Evolutionary conservation across 2,113 vertebrate genomes (phyloP).

Genomic region (Philantomba maxwellii): DNA sequence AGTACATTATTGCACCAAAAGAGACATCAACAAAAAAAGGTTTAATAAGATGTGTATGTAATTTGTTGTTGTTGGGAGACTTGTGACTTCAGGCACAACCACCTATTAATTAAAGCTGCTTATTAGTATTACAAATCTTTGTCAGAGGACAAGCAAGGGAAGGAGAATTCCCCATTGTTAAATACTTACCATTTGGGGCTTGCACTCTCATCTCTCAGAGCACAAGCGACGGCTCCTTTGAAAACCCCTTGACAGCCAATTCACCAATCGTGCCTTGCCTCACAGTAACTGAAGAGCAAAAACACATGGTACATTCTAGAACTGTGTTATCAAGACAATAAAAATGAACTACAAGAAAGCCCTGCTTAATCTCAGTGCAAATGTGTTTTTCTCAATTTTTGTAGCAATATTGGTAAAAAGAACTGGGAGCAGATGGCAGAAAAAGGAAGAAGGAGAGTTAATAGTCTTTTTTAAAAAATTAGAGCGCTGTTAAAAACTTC

Average conservation of each 20-base stretch:
- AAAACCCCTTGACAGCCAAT: neutral
- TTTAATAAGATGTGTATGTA: neutral
- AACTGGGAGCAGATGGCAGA: conserved; percentile 10
- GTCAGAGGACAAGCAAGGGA: neutral
- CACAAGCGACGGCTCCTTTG: neutral
- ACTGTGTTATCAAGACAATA: neutral
- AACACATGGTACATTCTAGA: neutral
- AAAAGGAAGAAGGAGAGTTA: neutral
- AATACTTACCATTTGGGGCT: conserved; percentile 11
- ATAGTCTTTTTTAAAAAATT: neutral
- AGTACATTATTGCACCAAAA: neutral
- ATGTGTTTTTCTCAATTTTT: neutral
- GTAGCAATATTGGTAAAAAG: neutral
- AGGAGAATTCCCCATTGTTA: neutral
- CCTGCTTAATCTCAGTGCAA: neutral
- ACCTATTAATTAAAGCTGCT: conserved; percentile 40
- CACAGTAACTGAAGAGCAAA: conserved; percentile 30
- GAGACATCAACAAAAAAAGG: neutral
- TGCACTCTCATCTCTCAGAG: neutral
- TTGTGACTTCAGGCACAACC: neutral
- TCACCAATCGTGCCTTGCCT: neutral
- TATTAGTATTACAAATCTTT: conserved; percentile 26
- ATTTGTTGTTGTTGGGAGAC: conserved; percentile 25
- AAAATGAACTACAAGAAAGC: neutral
- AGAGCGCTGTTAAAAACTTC: conserved; percentile 50